Conservation (phyloP, 2,797 vertebrate genomes). For the Heliangelus exortis region DNA sequence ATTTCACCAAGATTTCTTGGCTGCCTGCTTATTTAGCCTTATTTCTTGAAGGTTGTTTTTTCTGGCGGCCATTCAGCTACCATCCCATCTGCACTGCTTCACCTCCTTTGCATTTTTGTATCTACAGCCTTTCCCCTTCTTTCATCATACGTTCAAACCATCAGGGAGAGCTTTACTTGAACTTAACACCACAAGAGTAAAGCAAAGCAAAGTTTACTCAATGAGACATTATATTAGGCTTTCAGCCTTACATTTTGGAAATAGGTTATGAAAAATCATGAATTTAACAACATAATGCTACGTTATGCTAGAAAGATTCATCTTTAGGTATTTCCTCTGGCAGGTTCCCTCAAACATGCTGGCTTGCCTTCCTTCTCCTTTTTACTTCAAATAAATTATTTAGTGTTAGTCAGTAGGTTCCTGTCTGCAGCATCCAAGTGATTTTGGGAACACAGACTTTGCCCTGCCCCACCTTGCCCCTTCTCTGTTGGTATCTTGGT, state of each 20-base stretch:
- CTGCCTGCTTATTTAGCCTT: neutral
- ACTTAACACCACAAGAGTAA: neutral
- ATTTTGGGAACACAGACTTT: neutral
- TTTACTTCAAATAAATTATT: neutral
- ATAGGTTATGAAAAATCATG: neutral
- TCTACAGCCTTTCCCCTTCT: neutral
- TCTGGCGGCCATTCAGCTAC: neutral
- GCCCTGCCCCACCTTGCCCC: neutral
- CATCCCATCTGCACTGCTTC: neutral
- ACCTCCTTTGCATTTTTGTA: neutral
- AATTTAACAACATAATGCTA: neutral
- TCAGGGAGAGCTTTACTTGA: neutral
- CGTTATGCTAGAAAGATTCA: neutral
- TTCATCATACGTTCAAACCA: neutral
- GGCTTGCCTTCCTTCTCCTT: neutral
- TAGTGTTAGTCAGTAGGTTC: neutral
- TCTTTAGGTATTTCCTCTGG: neutral
- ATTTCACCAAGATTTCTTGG: neutral
- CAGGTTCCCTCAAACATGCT: neutral
- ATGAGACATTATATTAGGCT: neutral
- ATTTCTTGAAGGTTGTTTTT: neutral
- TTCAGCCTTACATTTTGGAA: neutral
- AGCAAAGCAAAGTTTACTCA: neutral
- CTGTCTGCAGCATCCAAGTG: neutral
- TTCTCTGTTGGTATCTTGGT: neutral